These are phyloP conservation scores for Melanophora roralis DNA, from an alignment of 2,888 invertebrate genomes.

Conservation along the genomic window DNA sequence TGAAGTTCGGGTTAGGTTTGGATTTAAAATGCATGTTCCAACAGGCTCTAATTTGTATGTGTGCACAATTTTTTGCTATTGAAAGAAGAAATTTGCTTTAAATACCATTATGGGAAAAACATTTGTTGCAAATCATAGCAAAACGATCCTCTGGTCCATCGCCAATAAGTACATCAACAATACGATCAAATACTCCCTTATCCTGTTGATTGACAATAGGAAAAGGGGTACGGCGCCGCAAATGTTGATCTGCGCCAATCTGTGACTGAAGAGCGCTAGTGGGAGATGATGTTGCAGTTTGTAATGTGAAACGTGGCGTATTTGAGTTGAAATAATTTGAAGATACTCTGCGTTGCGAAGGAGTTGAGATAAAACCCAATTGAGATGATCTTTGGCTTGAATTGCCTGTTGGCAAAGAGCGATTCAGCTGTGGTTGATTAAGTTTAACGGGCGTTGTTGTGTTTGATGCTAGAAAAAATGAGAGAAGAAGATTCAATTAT, in stretches of 20 bases:
- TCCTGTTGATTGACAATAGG: constrained; percentile 79
- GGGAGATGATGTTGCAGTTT: constrained; percentile 4
- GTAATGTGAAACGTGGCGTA: constrained; percentile 45
- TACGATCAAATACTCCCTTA: constrained; percentile 88
- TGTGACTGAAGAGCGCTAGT: constrained; percentile 47
- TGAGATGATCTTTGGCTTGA: constrained; percentile 10
- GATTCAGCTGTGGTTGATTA: constrained; percentile 54
- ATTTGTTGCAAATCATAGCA: constrained; percentile 94
- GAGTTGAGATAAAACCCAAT: constrained; percentile 25
- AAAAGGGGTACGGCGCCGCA: constrained; percentile 74
- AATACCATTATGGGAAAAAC: constrained; percentile 93
- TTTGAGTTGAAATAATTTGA: constrained; percentile 13
- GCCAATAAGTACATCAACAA: constrained; percentile 95
- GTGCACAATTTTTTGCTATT: no score
- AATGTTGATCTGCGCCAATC: constrained; percentile 60
- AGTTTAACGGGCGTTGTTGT: constrained; percentile 30
- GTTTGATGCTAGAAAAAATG: constrained; percentile 25
- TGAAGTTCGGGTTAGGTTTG: no score
- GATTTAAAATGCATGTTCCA: no score
- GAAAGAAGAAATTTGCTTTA: neutral
- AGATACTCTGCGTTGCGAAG: neutral
- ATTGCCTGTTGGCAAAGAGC: constrained; percentile 26
- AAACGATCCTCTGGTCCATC: constrained; percentile 97
- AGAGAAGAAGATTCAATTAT: no score
- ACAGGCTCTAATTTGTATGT: no score